Conservation (phyloP, 1,140 invertebrate species). For the Ganaspis sp. region DNA sequence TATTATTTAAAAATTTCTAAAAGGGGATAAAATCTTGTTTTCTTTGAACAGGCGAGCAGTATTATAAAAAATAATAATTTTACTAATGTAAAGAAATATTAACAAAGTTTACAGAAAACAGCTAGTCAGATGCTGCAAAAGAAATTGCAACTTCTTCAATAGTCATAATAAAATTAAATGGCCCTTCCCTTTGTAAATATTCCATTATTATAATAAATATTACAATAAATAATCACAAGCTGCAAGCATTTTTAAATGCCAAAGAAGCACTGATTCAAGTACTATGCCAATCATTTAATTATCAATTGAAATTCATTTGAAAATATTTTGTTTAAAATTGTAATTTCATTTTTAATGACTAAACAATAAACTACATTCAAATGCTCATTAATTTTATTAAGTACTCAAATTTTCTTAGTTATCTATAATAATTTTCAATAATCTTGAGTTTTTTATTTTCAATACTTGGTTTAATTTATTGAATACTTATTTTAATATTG, state of each 20-base stretch:
- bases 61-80: slow-evolving; percentile 10
- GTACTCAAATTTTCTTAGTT: too few species aligned
- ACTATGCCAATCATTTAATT: background rate
- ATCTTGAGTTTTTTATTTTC: too few species aligned
- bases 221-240: background rate
- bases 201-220: background rate
- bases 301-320: too few species aligned
- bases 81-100: background rate
- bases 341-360: too few species aligned
- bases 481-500: too few species aligned
- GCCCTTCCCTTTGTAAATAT: slow-evolving; percentile 12
- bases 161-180: background rate
- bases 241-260: background rate
- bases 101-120: background rate
- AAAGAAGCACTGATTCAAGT: background rate
- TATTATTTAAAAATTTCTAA: background rate
- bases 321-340: too few species aligned
- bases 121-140: background rate
- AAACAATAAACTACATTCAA: too few species aligned
- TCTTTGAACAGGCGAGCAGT: background rate
- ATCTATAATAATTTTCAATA: too few species aligned
- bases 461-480: too few species aligned
- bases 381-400: too few species aligned
- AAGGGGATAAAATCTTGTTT: slow-evolving; percentile 4
- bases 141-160: background rate